These are phyloP conservation scores for Tiliqua scincoides DNA, from an alignment of 2,113 vertebrate species.

Conservation along the genomic window DNA sequence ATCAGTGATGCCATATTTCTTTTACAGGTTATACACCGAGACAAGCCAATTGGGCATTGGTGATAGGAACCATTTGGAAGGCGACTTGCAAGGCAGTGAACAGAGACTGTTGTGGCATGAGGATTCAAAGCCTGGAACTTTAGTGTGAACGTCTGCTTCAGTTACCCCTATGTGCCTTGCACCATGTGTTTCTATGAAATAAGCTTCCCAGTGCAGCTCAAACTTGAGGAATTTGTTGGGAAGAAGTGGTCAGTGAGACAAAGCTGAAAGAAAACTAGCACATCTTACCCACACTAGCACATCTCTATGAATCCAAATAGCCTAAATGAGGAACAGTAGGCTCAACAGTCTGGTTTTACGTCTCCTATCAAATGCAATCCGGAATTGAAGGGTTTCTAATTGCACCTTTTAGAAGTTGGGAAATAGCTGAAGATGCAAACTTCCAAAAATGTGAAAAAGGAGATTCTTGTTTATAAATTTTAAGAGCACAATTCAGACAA, in stretches of 20 bases:
- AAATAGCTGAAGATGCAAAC: constrained; percentile 61
- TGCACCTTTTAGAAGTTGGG: constrained; percentile 71
- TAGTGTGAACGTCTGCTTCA: constrained; percentile 83
- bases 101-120: constrained; percentile 92
- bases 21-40: constrained; percentile 83
- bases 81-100: constrained; percentile 77
- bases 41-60: constrained; percentile 77
- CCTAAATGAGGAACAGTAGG: constrained; percentile 33
- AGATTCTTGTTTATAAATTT: constrained; percentile 33
- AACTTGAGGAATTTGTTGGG: constrained; percentile 26
- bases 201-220: constrained; percentile 7
- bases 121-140: constrained; percentile 94
- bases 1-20: constrained; percentile 8
- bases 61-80: constrained; percentile 71
- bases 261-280: constrained; percentile 1
- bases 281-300: constrained; percentile 1
- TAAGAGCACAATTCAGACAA: constrained; percentile 72
- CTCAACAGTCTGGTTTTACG: constrained; percentile 14
- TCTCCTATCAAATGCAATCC: constrained; percentile 52
- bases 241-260: constrained; percentile 13
- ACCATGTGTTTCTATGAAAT: constrained; percentile 51
- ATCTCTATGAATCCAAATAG: constrained; percentile 37
- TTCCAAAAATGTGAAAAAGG: constrained; percentile 64
- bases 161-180: constrained; percentile 85
- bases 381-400: constrained; percentile 65